Conservation (phyloP, 2,797 vertebrate genomes). For the Sebastes jordani region DNA sequence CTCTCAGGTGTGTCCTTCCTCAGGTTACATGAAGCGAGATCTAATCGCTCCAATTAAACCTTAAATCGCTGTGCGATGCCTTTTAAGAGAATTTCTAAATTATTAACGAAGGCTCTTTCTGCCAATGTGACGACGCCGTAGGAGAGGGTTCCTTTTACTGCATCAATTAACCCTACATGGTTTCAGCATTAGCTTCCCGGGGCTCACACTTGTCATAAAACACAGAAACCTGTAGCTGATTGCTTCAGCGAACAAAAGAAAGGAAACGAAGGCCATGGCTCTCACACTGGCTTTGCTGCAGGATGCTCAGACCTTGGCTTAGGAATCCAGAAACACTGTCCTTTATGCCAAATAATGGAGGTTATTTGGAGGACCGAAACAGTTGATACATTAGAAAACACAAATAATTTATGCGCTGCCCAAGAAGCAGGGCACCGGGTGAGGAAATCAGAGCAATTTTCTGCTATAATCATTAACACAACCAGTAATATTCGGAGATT, state of each 20-base stretch:
- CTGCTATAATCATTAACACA: background rate
- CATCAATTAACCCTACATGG: slow-evolving; percentile 61
- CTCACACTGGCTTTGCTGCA: background rate
- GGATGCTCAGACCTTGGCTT: background rate
- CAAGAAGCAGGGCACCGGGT: too few species aligned
- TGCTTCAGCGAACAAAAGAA: slow-evolving; percentile 8
- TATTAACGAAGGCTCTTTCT: slow-evolving; percentile 30
- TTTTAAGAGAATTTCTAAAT: slow-evolving; percentile 35
- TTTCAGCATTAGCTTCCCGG: slow-evolving; percentile 60
- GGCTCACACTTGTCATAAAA: slow-evolving; percentile 15
- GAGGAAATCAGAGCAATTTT: background rate
- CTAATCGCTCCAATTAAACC: slow-evolving; percentile 33
- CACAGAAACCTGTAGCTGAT: slow-evolving; percentile 6
- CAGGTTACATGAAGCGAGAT: background rate
- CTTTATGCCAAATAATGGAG: background rate
- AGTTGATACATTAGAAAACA: background rate
- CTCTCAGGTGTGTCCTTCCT: background rate
- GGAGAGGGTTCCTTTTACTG: slow-evolving; percentile 11
- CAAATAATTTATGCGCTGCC: too few species aligned
- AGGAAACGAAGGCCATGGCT: background rate
- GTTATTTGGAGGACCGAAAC: background rate
- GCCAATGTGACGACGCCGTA: slow-evolving; percentile 10
- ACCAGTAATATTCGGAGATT: background rate
- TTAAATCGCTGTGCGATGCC: background rate
- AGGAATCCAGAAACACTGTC: background rate